Evolutionary conservation across 1,140 invertebrate species (phyloP).

Genomic region (Diprion similis): DNA sequence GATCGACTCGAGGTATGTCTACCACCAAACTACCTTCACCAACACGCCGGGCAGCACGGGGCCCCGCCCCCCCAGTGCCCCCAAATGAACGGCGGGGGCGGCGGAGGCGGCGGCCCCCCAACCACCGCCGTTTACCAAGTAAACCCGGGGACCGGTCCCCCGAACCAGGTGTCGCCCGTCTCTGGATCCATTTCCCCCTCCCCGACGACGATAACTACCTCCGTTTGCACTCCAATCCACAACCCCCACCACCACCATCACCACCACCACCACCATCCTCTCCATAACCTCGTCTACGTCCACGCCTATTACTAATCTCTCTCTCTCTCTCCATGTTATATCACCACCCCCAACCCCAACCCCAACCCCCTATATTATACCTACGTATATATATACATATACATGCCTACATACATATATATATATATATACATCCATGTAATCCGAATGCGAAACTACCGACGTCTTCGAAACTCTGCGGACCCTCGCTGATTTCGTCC

Average conservation of each 20-base stretch:
- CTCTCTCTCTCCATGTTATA: conserved; percentile 26
- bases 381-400: conserved; percentile 3
- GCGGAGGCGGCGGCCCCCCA: conserved; percentile 28
- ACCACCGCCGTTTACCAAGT: conserved; percentile 57
- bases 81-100: conserved; percentile 37
- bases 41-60: conserved; percentile 53
- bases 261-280: conserved; percentile 49
- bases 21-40: conserved; percentile 63
- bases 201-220: conserved; percentile 48
- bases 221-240: conserved; percentile 55
- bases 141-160: conserved; percentile 53
- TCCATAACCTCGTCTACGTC: conserved; percentile 60
- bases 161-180: conserved; percentile 60
- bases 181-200: conserved; percentile 56
- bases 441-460: not conserved
- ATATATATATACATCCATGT: not conserved
- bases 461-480: no score
- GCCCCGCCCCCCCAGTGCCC: conserved; percentile 53
- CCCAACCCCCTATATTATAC: conserved; percentile 15
- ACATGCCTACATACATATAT: not conserved
- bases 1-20: conserved; percentile 93
- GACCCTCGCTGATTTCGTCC: no score
- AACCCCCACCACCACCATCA: conserved; percentile 51
- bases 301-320: conserved; percentile 56
- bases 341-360: not conserved